These are phyloP conservation scores for Terrapene triunguis DNA, from an alignment of 2,113 vertebrate species.

Conservation along the genomic window DNA sequence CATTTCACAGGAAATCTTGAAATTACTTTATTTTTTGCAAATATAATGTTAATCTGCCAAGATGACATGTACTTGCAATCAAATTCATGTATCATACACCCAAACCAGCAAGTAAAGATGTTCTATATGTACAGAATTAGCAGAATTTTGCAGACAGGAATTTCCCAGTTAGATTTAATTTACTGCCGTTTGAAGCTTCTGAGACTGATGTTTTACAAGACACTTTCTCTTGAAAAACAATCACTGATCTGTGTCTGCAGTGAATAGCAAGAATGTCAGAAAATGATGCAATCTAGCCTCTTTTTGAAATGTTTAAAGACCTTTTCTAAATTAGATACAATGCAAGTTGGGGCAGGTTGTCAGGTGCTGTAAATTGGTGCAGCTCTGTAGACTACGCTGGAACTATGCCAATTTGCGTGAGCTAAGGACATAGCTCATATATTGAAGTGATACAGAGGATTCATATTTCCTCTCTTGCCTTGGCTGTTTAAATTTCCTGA, in stretches of 20 bases:
- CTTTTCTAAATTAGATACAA: not conserved
- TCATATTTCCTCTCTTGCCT: accelerated
- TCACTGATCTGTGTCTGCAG: accelerated
- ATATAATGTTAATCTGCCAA: accelerated
- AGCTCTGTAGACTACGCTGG: not conserved
- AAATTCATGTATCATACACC: not conserved
- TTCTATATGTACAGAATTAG: not conserved
- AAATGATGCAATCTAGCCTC: not conserved
- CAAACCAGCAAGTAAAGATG: not conserved
- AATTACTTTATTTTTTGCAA: not conserved
- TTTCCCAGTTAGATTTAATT: not conserved
- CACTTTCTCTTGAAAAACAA: not conserved
- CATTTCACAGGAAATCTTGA: not conserved
- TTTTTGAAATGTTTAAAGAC: not conserved
- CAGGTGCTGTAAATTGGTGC: not conserved
- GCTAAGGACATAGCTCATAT: not conserved
- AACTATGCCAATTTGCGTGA: not conserved
- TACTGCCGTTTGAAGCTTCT: not conserved
- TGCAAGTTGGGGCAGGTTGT: not conserved
- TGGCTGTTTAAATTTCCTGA: not conserved
- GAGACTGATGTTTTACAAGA: constrained; percentile 13
- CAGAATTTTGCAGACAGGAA: not conserved
- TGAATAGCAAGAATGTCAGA: not conserved
- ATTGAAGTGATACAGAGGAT: not conserved
- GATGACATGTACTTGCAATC: not conserved